These are phyloP conservation scores for Cyclophora albipunctata DNA, from an alignment of 2,888 invertebrate genomes.

Conservation along the genomic window DNA sequence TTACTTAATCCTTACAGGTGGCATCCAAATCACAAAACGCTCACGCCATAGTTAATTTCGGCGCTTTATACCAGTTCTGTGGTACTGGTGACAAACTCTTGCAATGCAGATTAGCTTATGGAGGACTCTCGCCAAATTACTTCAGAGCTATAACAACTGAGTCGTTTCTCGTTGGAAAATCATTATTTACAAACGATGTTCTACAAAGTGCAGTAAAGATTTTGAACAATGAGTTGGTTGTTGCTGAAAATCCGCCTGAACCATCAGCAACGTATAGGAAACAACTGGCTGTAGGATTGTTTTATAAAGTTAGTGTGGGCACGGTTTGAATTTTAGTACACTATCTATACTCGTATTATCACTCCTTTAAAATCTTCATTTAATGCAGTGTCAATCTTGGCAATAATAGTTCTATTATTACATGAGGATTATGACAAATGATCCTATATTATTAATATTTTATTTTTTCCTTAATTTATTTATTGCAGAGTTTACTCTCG, in stretches of 20 bases:
- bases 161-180: conserved; percentile 53
- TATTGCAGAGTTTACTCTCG: conserved; percentile 62
- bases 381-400: too few relatives aligned
- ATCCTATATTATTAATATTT: not conserved
- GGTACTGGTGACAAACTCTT: conserved; percentile 10
- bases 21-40: conserved; percentile 82
- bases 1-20: conserved; percentile 59
- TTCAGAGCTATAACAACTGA: conserved; percentile 70
- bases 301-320: conserved; percentile 42
- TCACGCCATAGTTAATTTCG: conserved; percentile 85
- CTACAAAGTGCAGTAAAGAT: conserved; percentile 44
- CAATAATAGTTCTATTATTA: too few relatives aligned
- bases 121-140: conserved; percentile 66
- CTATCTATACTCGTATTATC: too few relatives aligned
- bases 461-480: too few relatives aligned
- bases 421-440: too few relatives aligned
- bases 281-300: conserved; percentile 73
- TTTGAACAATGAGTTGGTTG: conserved; percentile 35
- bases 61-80: conserved; percentile 76
- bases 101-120: conserved; percentile 65
- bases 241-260: conserved; percentile 58
- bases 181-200: conserved; percentile 47
- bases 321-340: too few relatives aligned
- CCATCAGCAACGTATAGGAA: conserved; percentile 74
- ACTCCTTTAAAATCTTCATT: too few relatives aligned